phyloP scores from a whole-genome alignment of 2,888 invertebrate genomes.

The Mimas tiliae region DNA sequence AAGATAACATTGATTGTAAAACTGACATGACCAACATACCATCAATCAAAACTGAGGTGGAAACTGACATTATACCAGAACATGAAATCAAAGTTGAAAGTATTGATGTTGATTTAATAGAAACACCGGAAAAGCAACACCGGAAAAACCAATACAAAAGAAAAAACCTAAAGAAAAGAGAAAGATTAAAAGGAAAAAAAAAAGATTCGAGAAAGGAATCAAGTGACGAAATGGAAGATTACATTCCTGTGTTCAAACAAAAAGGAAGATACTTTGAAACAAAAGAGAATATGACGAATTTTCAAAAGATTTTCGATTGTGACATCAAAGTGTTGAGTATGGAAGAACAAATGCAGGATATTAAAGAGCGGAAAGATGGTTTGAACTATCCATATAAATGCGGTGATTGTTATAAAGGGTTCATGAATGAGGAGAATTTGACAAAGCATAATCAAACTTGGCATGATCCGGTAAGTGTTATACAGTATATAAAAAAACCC shows the following conservation, averaged over 20 bases:
- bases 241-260: slow-evolving; percentile 19
- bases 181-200: background rate
- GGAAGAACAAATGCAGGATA: slow-evolving; percentile 42
- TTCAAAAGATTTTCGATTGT: slow-evolving; percentile 39
- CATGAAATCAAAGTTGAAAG: slow-evolving; percentile 5
- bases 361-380: slow-evolving; percentile 39
- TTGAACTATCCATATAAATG: slow-evolving; percentile 45
- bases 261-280: slow-evolving; percentile 37
- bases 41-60: background rate
- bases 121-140: background rate
- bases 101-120: background rate
- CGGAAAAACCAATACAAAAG: background rate
- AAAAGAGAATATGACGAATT: slow-evolving; percentile 37
- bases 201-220: background rate
- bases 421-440: slow-evolving; percentile 41
- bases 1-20: slow-evolving; percentile 8
- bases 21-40: background rate
- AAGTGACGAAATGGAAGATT: background rate
- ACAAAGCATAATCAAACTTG: slow-evolving; percentile 41
- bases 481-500: background rate
- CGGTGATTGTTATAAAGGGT: slow-evolving; percentile 44
- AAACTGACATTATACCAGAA: background rate
- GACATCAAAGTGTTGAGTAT: slow-evolving; percentile 36
- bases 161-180: background rate
- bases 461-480: slow-evolving; percentile 41